Percentiles rank a stretch among this genome's conserved stretches.
Evolutionary conservation across 2,113 vertebrate genomes (phyloP).

Genomic region (Varanus komodoensis): DNA sequence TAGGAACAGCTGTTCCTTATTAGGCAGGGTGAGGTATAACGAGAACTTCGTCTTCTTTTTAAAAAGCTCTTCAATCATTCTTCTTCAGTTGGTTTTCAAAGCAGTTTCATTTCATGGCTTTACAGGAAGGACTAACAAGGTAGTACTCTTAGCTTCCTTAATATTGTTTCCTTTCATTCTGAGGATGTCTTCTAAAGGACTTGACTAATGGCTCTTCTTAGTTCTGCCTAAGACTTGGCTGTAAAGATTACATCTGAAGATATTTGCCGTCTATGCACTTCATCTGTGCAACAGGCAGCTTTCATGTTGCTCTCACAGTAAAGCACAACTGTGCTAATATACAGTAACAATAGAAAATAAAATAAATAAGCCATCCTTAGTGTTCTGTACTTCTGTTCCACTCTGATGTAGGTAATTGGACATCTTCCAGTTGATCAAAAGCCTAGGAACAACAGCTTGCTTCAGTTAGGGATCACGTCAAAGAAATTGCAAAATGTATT

Average conservation of each 20-base stretch:
- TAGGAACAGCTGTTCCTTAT: slow-evolving; percentile 33
- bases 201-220: slow-evolving; percentile 19
- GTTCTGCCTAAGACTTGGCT: background rate
- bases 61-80: background rate
- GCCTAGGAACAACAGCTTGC: slow-evolving; percentile 10
- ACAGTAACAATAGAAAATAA: background rate
- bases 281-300: slow-evolving; percentile 25
- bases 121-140: slow-evolving; percentile 9
- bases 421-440: slow-evolving; percentile 21
- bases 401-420: slow-evolving; percentile 6
- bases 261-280: background rate
- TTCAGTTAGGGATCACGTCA: slow-evolving; percentile 16
- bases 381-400: slow-evolving; percentile 13
- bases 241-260: background rate
- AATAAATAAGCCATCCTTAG: background rate
- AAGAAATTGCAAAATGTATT: background rate
- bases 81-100: slow-evolving; percentile 29
- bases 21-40: slow-evolving; percentile 6
- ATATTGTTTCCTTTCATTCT: slow-evolving; percentile 1
- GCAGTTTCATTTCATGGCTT: slow-evolving; percentile 9
- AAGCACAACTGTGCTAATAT: background rate
- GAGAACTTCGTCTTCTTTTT: background rate
- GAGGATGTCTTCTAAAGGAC: background rate
- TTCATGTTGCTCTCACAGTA: slow-evolving; percentile 24
- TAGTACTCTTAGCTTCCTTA: background rate